Evolutionary conservation across 1,140 invertebrate genomes (phyloP).

Genomic region (Stenopsyche tienmushanensis): DNA sequence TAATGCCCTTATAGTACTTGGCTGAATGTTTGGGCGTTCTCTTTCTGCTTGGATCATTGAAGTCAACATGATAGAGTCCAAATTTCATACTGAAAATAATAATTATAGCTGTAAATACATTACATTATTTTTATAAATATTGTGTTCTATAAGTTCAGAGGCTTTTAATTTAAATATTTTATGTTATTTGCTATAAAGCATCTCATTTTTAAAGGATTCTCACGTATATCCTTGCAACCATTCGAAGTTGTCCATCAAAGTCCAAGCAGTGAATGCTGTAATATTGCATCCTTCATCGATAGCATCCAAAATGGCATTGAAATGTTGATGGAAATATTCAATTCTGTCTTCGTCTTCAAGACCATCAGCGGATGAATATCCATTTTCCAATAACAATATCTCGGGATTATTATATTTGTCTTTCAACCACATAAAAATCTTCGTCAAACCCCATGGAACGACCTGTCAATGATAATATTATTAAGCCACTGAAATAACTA

Average conservation of each 20-base stretch:
- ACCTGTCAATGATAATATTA: conserved; percentile 40
- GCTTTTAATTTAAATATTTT: too few relatives aligned
- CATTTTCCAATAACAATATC: conserved; percentile 68
- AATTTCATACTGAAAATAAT: conserved; percentile 59
- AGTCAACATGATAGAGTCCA: conserved; percentile 69
- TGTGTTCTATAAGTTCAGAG: neutral
- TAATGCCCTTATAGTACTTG: conserved; percentile 38
- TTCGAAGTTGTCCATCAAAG: conserved; percentile 64
- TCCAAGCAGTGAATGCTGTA: conserved; percentile 59
- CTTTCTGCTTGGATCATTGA: conserved; percentile 58
- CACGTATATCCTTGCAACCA: conserved; percentile 49
- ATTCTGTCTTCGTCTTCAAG: conserved; percentile 55
- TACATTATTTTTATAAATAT: neutral
- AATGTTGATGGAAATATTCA: conserved; percentile 54
- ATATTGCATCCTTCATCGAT: conserved; percentile 52
- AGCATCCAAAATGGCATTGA: conserved; percentile 38
- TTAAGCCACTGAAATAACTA: too few relatives aligned
- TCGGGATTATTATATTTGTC: conserved; percentile 56
- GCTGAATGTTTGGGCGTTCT: conserved; percentile 66
- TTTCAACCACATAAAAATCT: conserved; percentile 42
- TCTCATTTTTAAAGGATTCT: conserved; percentile 13
- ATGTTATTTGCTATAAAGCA: neutral
- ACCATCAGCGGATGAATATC: conserved; percentile 56
- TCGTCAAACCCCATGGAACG: conserved; percentile 44
- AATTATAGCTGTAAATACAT: too few relatives aligned